Percentiles rank a stretch among this genome's conserved stretches.
Evolutionary conservation across 2,888 invertebrate species (phyloP).

Genomic region (Tipula unca): DNA sequence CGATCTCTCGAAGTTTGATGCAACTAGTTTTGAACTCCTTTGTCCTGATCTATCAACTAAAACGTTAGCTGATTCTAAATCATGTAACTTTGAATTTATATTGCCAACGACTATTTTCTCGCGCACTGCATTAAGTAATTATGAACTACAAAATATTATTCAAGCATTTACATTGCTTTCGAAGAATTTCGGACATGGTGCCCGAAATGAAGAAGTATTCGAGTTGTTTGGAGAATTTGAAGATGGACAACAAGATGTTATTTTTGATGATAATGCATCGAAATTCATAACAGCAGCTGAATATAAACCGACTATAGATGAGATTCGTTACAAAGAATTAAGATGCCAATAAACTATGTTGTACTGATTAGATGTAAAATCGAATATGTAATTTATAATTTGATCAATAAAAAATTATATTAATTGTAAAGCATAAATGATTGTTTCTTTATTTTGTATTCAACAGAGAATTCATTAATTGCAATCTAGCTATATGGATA

Average conservation of each 20-base stretch:
- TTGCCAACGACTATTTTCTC: slow-evolving; percentile 32
- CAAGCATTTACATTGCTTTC: slow-evolving; percentile 37
- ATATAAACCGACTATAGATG: slow-evolving; percentile 35
- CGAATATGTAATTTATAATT: not conserved
- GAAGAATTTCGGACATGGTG: slow-evolving; percentile 34
- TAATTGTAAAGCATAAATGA: not conserved
- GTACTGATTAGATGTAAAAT: not conserved
- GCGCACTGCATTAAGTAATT: slow-evolving; percentile 25
- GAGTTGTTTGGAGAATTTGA: slow-evolving; percentile 37
- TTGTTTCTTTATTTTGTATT: not conserved
- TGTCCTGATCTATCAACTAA: slow-evolving; percentile 35
- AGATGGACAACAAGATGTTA: slow-evolving; percentile 32
- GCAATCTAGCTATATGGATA: too few species aligned
- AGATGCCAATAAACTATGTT: slow-evolving; percentile 45
- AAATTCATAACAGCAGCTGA: slow-evolving; percentile 30
- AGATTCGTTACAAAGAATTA: slow-evolving; percentile 52
- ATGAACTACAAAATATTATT: slow-evolving; percentile 37
- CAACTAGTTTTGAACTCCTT: slow-evolving; percentile 32
- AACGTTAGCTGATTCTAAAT: slow-evolving; percentile 33
- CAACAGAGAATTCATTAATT: too few species aligned
- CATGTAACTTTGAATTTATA: slow-evolving; percentile 37
- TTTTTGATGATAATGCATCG: slow-evolving; percentile 36
- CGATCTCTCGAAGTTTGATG: slow-evolving; percentile 33
- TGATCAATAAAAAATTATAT: not conserved
- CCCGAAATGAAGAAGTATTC: slow-evolving; percentile 38